These are phyloP conservation scores for Leptocoma aspasia DNA, from an alignment of 2,113 vertebrate species.

Conservation along the genomic window DNA sequence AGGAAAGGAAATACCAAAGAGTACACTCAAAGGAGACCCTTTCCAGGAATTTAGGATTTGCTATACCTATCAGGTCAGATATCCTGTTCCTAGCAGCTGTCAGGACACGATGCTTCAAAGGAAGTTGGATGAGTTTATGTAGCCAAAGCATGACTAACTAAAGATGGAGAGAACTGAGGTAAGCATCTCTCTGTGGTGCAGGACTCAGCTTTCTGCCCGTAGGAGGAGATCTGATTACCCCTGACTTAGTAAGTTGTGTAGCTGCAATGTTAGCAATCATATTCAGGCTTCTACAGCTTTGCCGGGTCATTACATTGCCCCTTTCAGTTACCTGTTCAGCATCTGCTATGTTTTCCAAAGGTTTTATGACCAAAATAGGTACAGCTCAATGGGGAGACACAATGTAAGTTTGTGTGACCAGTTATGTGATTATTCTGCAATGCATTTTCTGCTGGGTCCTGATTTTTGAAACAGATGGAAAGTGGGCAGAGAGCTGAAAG, in stretches of 20 bases:
- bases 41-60: slow-evolving; percentile 37
- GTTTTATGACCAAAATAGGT: neutral
- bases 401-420: neutral
- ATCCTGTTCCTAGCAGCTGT: slow-evolving; percentile 50
- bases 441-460: neutral
- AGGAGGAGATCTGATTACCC: neutral
- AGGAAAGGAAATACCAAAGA: slow-evolving; percentile 46
- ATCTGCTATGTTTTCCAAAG: neutral
- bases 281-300: neutral
- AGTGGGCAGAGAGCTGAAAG: slow-evolving; percentile 25
- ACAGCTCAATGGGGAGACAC: neutral
- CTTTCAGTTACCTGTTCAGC: neutral
- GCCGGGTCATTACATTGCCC: neutral
- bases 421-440: neutral
- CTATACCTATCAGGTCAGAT: slow-evolving; percentile 29
- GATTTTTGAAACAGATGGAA: slow-evolving; percentile 37
- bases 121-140: slow-evolving; percentile 29
- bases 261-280: neutral
- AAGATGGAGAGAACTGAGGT: slow-evolving; percentile 12
- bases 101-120: slow-evolving; percentile 37
- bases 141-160: slow-evolving; percentile 1
- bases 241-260: neutral
- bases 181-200: neutral
- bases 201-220: slow-evolving; percentile 29
- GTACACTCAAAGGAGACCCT: neutral